Base-by-base conservation (phyloP, 53 echinoderm and acorn worm species). In the Holothuria leucospilota region DNA sequence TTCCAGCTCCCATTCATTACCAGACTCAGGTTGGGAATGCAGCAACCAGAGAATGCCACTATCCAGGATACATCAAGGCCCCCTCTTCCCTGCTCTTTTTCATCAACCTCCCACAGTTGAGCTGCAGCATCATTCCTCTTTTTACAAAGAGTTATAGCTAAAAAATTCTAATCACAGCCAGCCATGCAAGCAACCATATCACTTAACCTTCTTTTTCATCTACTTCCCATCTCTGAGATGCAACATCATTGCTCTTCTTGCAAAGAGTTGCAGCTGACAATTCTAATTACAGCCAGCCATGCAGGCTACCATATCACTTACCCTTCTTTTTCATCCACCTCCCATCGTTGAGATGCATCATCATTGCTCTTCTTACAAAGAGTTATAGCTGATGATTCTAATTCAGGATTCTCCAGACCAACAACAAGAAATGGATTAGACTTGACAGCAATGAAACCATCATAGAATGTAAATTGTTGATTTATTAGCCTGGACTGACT, bases 341-440 rank as follows among this genome's bases (percentile, higher is more conserved):
- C 88, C 97, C 97, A 96, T 81, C 94, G 86, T 85, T 88, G 90
- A 14, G 91, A 91, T 8, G 89, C 71, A 63, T 93, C 93, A 49
- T 94, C 94, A 6, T 63, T 68, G 30, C 89, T 85, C 69, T 96
- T 96, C 94, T 93, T 96, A 42, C 90, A 91, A 15, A 96, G 73
- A 14, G 90, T 91, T 16, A 92, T 88, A 21, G 82, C 82, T 6
- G 97, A 94, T 14, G 85, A 39, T 52, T 96, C 97, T 18, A 88
- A 24, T 18, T 86, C 91, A 23, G 92, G 81, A 20, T 93, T 90
- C 51, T 94, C 94, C 53, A 95, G 58, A 5, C 94, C 94, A 5
- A 96, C 52, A 2, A 96, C 97, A 14, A 96, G 86, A 79, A 88
- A 91, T 4, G 96, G 96, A 4, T 89, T 85, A 15, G 90, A 82